Percentiles rank a stretch among this genome's conserved stretches.
These are phyloP conservation scores for Orientallactaga sibirica DNA, from an alignment of 2,797 vertebrate genomes.

Conservation along the genomic window DNA sequence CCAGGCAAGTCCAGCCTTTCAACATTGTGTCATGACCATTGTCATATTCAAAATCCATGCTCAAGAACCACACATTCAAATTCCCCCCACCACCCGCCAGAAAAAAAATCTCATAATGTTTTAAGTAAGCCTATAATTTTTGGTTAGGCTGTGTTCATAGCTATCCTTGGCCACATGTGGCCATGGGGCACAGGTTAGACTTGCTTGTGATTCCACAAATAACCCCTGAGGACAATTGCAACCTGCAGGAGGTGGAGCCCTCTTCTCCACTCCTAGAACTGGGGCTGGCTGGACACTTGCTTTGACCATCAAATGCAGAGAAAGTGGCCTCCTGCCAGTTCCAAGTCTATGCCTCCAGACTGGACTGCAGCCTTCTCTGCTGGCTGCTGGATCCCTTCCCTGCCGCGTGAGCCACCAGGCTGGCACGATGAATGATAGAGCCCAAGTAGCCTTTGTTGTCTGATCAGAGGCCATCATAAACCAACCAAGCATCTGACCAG, in stretches of 20 bases:
- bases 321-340: not conserved
- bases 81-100: too few relatives aligned
- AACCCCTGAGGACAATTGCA: not conserved
- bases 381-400: not conserved
- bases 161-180: too few relatives aligned
- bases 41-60: too few relatives aligned
- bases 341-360: not conserved
- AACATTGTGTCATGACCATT: too few relatives aligned
- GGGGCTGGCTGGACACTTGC: not conserved
- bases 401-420: not conserved
- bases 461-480: not conserved
- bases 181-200: too few relatives aligned
- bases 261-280: not conserved
- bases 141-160: too few relatives aligned
- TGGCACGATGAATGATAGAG: not conserved
- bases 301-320: not conserved
- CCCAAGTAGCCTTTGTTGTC: not conserved
- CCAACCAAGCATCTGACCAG: not conserved
- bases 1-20: too few relatives aligned
- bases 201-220: not conserved
- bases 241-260: not conserved
- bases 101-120: too few relatives aligned
- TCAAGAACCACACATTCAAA: too few relatives aligned
- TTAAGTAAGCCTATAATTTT: too few relatives aligned
- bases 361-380: not conserved